Conservation (phyloP, 1,140 invertebrate genomes). For the Holcopasites calliopsidis region DNA sequence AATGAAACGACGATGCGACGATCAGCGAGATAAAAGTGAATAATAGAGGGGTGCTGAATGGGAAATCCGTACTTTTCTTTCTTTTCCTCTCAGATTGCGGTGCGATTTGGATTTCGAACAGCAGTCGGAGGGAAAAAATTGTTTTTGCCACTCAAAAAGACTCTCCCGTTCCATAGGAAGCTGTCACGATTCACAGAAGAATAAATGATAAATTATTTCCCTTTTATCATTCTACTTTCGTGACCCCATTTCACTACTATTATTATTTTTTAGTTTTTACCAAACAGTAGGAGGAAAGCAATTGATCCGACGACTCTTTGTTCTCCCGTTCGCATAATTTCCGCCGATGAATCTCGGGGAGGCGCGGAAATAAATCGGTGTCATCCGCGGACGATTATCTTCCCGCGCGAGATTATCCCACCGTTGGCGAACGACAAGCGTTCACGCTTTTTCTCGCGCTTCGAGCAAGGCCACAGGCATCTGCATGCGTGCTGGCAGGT, state of each 20-base stretch:
- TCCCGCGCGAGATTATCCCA: neutral
- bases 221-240: no score
- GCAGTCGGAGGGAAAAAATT: neutral
- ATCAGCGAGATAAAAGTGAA: conserved; percentile 16
- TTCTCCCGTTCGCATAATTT: conserved; percentile 30
- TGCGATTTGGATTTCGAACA: neutral
- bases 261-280: no score
- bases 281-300: neutral
- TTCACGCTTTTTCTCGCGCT: neutral
- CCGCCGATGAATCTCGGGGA: conserved; percentile 18
- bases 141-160: neutral
- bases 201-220: no score
- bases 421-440: neutral
- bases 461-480: conserved; percentile 12
- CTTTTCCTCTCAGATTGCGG: neutral
- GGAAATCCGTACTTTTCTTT: neutral
- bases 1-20: conserved; percentile 12
- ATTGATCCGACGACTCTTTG: conserved; percentile 3
- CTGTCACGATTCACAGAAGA: no score
- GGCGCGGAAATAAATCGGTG: conserved; percentile 39
- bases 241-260: no score
- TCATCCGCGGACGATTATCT: conserved; percentile 48
- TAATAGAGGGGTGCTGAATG: conserved; percentile 12
- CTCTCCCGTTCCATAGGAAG: neutral
- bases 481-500: conserved; percentile 7